Evolutionary conservation across 2,888 invertebrate species (phyloP).

Genomic region (Xestobium rufovillosum): DNA sequence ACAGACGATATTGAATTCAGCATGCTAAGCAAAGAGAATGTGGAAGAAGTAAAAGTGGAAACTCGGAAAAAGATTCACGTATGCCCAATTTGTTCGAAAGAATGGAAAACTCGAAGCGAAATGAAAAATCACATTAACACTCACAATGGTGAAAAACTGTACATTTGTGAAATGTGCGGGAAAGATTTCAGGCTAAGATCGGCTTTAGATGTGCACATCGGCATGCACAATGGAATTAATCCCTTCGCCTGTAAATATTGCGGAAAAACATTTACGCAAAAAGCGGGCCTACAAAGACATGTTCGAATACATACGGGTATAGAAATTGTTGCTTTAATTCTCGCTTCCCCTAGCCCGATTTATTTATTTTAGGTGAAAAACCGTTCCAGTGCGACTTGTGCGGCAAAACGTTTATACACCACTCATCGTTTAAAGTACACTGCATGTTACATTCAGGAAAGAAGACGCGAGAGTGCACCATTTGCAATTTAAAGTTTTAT

Average conservation of each 20-base stretch:
- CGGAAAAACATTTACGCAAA: constrained; percentile 49
- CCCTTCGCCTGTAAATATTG: constrained; percentile 46
- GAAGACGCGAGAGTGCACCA: constrained; percentile 52
- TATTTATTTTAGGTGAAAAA: constrained; percentile 31
- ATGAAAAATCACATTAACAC: constrained; percentile 31
- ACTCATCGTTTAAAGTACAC: constrained; percentile 64
- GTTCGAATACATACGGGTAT: constrained; percentile 47
- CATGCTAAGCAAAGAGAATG: constrained; percentile 12
- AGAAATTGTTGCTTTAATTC: no score
- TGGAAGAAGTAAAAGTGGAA: constrained; percentile 16
- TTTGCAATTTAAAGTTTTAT: constrained; percentile 55
- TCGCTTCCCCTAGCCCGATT: no score
- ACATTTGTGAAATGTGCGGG: constrained; percentile 48
- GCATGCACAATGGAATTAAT: constrained; percentile 46
- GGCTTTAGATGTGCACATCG: constrained; percentile 46
- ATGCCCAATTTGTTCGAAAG: constrained; percentile 32
- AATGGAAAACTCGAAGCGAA: constrained; percentile 31
- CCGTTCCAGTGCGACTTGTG: constrained; percentile 38
- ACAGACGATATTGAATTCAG: background rate
- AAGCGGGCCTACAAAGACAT: constrained; percentile 47
- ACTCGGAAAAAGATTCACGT: constrained; percentile 22
- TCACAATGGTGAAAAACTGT: constrained; percentile 33
- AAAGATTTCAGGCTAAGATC: constrained; percentile 46
- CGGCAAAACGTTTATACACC: constrained; percentile 49
- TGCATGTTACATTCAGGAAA: constrained; percentile 56